phyloP scores from a whole-genome alignment of 2,888 invertebrate genomes.

The Athalia circularis region DNA sequence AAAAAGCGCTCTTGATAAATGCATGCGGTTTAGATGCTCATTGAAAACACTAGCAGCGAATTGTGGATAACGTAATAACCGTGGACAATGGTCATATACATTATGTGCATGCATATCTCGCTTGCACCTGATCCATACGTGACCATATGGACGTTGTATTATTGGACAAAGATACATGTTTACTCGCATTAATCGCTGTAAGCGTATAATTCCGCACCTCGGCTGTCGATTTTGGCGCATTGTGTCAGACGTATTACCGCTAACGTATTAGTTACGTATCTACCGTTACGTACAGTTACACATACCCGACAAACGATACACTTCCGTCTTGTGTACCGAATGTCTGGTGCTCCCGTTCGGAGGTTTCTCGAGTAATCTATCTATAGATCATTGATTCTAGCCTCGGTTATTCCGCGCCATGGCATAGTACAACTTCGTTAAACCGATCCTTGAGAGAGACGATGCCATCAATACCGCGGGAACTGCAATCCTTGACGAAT shows the following conservation, averaged over 20 bases:
- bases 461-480: too few relatives aligned
- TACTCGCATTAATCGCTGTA: conserved; percentile 31
- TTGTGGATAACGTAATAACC: too few relatives aligned
- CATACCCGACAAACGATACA: conserved; percentile 9
- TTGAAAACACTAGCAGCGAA: too few relatives aligned
- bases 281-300: too few relatives aligned
- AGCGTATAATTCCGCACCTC: conserved; percentile 10
- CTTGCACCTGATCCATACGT: conserved; percentile 23
- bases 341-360: background rate
- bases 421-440: background rate
- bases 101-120: background rate
- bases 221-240: background rate
- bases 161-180: conserved; percentile 30
- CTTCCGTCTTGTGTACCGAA: conserved; percentile 30
- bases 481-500: too few relatives aligned
- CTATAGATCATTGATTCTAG: conserved; percentile 16
- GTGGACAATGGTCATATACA: background rate
- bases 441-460: background rate
- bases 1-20: background rate
- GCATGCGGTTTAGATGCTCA: background rate
- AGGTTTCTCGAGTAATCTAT: background rate
- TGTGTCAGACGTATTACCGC: conserved; percentile 20
- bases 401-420: background rate
- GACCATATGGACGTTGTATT: background rate
- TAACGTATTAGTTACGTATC: background rate